phyloP scores from a whole-genome alignment of 2,797 vertebrate species.

The Podargus strigoides region DNA sequence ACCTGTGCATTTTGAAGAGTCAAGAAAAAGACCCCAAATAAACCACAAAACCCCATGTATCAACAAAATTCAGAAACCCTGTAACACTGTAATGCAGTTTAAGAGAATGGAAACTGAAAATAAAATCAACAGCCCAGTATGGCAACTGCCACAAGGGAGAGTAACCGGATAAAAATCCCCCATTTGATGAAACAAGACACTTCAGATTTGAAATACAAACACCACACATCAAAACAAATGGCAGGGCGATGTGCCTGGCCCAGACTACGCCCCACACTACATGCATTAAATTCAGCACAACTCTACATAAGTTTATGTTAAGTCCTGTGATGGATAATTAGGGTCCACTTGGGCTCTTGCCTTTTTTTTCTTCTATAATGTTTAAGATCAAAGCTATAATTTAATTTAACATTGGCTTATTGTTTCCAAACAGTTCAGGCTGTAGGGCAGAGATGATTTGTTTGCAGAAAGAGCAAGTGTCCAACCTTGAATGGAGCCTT shows the following conservation, averaged over 20 bases:
- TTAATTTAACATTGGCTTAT: not conserved
- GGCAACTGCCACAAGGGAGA: not conserved
- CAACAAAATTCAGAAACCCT: not conserved
- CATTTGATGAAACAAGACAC: not conserved
- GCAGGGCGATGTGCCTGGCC: not conserved
- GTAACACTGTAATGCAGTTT: not conserved
- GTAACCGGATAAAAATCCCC: not conserved
- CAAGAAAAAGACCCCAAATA: not conserved
- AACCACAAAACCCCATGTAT: not conserved
- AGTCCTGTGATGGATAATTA: not conserved
- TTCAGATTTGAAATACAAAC: not conserved
- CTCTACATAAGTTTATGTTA: not conserved
- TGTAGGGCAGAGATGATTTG: not conserved
- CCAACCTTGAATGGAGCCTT: not conserved
- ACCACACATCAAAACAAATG: not conserved
- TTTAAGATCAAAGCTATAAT: not conserved
- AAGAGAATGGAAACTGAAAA: not conserved
- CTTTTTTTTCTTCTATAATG: not conserved
- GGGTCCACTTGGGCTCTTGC: not conserved
- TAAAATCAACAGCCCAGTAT: not conserved
- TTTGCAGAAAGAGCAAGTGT: not conserved
- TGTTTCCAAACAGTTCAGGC: not conserved
- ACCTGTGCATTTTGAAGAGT: not conserved
- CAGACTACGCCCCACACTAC: not conserved
- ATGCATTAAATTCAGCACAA: not conserved